phyloP scores from a whole-genome alignment of 2,113 vertebrate genomes.

The Anhinga rufa region DNA sequence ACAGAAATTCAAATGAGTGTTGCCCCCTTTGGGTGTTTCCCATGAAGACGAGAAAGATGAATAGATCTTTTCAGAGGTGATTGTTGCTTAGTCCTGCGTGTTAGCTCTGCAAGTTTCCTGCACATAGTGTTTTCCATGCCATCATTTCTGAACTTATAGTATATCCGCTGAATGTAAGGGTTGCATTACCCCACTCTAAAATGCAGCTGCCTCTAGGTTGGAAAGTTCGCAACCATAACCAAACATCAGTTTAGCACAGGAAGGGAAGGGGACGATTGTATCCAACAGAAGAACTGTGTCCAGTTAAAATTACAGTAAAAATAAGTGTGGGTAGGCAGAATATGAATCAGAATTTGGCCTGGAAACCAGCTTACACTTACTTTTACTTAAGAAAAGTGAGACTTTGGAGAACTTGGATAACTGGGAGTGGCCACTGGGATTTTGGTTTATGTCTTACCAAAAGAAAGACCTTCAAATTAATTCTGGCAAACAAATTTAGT shows the following conservation, averaged over 20 bases:
- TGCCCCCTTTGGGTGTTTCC: background rate
- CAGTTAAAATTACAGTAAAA: constrained; percentile 45
- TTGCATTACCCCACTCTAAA: background rate
- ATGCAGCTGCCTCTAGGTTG: background rate
- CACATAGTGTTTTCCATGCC: background rate
- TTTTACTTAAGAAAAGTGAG: background rate
- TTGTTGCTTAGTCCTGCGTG: background rate
- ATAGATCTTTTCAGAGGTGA: background rate
- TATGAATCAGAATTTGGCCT: constrained; percentile 56
- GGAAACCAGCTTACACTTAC: background rate
- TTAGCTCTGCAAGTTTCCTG: background rate
- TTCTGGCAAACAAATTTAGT: background rate
- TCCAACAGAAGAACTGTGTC: background rate
- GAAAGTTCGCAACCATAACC: background rate
- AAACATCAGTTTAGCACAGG: background rate
- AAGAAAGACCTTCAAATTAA: background rate
- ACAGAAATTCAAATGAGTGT: background rate
- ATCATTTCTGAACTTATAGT: background rate
- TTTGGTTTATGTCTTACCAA: background rate
- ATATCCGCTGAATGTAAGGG: background rate
- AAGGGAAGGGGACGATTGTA: background rate
- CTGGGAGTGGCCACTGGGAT: background rate
- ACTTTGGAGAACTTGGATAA: background rate
- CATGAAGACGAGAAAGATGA: background rate
- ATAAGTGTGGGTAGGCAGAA: constrained; percentile 14